Evolutionary conservation across 64 coral and sea anemone genomes (phyloP).

Genomic region (Pocillopora verrucosa): DNA sequence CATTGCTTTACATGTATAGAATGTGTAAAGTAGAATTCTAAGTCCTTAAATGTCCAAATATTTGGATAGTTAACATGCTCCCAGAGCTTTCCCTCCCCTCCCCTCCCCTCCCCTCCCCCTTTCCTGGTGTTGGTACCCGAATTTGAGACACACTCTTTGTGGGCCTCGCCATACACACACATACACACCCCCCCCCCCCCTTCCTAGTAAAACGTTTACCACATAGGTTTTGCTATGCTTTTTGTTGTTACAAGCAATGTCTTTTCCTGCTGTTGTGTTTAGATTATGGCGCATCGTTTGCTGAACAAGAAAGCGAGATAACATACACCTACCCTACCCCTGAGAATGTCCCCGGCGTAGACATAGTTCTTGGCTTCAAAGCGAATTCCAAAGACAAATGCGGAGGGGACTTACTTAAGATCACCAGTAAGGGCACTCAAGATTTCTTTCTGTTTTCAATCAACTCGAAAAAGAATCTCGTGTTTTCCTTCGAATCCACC

Average conservation of each 20-base stretch:
- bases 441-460: constrained; percentile 34
- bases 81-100: too few relatives aligned
- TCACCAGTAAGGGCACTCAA: constrained; percentile 19
- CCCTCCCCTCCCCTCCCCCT: too few relatives aligned
- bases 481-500: constrained; percentile 4
- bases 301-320: constrained; percentile 42
- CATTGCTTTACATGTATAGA: too few relatives aligned
- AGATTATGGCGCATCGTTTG: constrained; percentile 82
- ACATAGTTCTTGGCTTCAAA: constrained; percentile 78
- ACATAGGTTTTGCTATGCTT: too few relatives aligned
- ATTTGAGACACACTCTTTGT: too few relatives aligned
- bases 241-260: not conserved
- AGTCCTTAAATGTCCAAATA: too few relatives aligned
- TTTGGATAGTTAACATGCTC: too few relatives aligned
- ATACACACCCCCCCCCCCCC: too few relatives aligned
- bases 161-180: too few relatives aligned
- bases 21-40: too few relatives aligned
- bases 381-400: constrained; percentile 2
- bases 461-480: not conserved
- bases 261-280: constrained; percentile 4
- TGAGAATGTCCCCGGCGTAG: constrained; percentile 23
- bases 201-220: too few relatives aligned
- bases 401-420: constrained; percentile 57
- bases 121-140: too few relatives aligned
- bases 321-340: constrained; percentile 40